Percentiles rank a stretch among this genome's conserved stretches.
These are phyloP conservation scores for Chloropsis cyanopogon DNA, from an alignment of 2,113 vertebrate genomes.

Conservation along the genomic window DNA sequence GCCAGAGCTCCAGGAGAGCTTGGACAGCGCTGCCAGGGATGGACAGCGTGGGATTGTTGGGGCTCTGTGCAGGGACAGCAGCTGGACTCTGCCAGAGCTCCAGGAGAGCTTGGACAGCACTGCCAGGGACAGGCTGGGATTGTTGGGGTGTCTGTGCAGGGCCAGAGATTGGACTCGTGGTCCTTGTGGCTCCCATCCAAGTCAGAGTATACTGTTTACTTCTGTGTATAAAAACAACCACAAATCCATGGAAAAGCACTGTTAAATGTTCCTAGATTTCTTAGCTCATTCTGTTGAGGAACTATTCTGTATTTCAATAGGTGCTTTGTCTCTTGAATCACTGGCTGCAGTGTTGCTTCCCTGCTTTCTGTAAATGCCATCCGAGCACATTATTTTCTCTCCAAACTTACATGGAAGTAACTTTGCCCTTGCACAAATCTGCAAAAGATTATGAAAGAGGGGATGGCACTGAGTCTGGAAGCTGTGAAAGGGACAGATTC, in stretches of 20 bases:
- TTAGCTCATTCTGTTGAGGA: neutral
- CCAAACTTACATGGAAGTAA: neutral
- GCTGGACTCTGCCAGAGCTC: neutral
- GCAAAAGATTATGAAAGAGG: neutral
- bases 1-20: neutral
- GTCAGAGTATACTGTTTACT: neutral
- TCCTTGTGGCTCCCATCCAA: neutral
- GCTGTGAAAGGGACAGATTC: neutral
- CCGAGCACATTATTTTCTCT: neutral
- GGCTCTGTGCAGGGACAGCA: neutral
- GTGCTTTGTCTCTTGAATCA: neutral
- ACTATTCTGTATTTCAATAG: neutral
- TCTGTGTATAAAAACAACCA: neutral
- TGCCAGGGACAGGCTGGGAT: neutral
- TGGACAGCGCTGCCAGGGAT: accelerated
- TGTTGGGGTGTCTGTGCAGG: neutral
- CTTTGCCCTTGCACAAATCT: neutral
- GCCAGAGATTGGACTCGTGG: neutral
- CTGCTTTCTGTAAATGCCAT: neutral
- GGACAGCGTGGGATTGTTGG: neutral
- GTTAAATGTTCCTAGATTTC: neutral
- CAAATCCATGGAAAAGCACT: neutral
- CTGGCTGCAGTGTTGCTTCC: neutral
- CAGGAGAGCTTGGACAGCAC: accelerated
- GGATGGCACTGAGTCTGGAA: neutral